Evolutionary conservation across 2,888 invertebrate species (phyloP).

Genomic region (Chironomus tentans): DNA sequence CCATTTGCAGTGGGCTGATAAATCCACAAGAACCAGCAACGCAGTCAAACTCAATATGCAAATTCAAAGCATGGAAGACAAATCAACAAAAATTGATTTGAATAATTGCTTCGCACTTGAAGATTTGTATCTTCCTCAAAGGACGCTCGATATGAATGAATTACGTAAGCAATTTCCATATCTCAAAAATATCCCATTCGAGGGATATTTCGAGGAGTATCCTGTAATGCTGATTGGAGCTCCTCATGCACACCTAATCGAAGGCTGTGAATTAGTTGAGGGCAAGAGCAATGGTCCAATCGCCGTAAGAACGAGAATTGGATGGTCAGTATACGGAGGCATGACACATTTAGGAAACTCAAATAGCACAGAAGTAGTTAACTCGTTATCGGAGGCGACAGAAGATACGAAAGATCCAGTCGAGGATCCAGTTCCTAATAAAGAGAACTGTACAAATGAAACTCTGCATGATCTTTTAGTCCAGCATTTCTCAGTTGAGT

Average conservation of each 20-base stretch:
- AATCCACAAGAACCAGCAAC: not conserved
- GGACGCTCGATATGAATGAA: not conserved
- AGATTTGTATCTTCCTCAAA: not conserved
- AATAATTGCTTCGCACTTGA: not conserved
- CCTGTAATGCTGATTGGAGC: not conserved
- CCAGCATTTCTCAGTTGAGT: not conserved
- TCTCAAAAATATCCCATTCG: not conserved
- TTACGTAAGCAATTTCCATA: not conserved
- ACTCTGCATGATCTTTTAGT: slow-evolving; percentile 16
- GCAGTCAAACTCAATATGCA: not conserved
- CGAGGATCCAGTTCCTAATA: too few species aligned
- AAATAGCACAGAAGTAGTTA: too few species aligned
- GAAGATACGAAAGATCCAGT: not conserved
- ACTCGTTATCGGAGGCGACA: too few species aligned
- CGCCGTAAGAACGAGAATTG: not conserved
- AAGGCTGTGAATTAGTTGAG: not conserved
- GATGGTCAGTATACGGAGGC: not conserved
- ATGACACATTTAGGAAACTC: not conserved
- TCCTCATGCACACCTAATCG: not conserved
- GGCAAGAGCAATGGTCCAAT: not conserved
- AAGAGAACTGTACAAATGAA: not conserved
- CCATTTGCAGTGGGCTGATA: not conserved
- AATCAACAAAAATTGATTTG: not conserved
- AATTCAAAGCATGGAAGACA: not conserved
- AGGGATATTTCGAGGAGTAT: not conserved